Conservation (phyloP, 1,140 invertebrate species). For the Drosophila virilis region DNA sequence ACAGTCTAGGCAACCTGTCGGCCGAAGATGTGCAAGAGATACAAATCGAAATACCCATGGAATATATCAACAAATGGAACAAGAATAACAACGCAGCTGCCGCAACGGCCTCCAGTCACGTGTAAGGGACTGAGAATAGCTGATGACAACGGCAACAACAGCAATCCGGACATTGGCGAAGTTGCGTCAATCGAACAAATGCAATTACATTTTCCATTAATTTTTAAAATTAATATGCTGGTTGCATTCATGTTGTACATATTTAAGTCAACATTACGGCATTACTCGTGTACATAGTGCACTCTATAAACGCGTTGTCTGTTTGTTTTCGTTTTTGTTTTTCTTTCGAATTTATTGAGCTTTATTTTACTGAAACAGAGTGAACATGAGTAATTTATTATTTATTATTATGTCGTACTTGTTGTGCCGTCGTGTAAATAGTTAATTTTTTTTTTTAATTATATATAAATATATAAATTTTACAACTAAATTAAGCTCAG, state of each 20-base stretch:
- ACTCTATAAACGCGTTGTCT: slow-evolving; percentile 33
- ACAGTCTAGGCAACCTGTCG: slow-evolving; percentile 30
- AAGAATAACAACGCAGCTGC: slow-evolving; percentile 77
- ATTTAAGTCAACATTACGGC: slow-evolving; percentile 38
- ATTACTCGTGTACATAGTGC: slow-evolving; percentile 23
- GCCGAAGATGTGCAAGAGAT: slow-evolving; percentile 77
- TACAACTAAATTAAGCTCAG: slow-evolving; percentile 68
- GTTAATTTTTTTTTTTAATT: slow-evolving; percentile 11
- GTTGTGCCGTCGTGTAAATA: slow-evolving; percentile 34
- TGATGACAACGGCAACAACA: slow-evolving; percentile 8
- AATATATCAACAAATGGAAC: slow-evolving; percentile 82
- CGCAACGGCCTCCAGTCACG: slow-evolving; percentile 69
- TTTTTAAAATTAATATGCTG: slow-evolving; percentile 65
- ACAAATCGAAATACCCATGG: slow-evolving; percentile 82
- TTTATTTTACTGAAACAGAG: slow-evolving; percentile 23
- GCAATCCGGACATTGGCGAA: slow-evolving; percentile 18
- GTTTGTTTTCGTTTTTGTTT: slow-evolving; percentile 12
- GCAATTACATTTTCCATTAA: slow-evolving; percentile 77
- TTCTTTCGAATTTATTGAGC: slow-evolving; percentile 15
- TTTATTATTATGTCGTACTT: slow-evolving; percentile 29
- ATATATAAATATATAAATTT: slow-evolving; percentile 40
- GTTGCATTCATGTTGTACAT: slow-evolving; percentile 42
- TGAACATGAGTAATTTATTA: slow-evolving; percentile 14
- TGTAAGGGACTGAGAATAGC: slow-evolving; percentile 43
- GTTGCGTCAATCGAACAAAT: slow-evolving; percentile 68